A percentile compares a stretch with the other conserved stretches of the same genome.
phyloP scores from a whole-genome alignment of 2,797 vertebrate genomes.

The Lithobates pipiens region DNA sequence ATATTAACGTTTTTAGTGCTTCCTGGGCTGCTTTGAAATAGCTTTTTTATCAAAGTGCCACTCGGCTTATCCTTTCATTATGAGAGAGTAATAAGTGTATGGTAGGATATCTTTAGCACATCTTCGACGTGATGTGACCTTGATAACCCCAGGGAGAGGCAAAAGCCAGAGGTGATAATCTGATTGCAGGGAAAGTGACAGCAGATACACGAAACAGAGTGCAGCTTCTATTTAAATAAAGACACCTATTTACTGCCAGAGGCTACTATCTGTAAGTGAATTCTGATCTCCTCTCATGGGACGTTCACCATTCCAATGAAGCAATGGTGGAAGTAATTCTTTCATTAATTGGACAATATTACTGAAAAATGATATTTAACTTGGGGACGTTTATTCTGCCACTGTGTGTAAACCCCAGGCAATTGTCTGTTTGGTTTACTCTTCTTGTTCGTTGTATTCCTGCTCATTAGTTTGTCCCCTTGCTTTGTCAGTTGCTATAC shows the following conservation, averaged over 20 bases:
- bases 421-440: slow-evolving; percentile 1
- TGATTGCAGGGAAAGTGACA: slow-evolving; percentile 33
- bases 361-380: slow-evolving; percentile 40
- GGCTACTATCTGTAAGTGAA: slow-evolving; percentile 31
- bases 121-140: slow-evolving; percentile 39
- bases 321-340: slow-evolving; percentile 1
- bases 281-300: slow-evolving; percentile 26
- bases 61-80: slow-evolving; percentile 34
- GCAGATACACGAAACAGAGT: slow-evolving; percentile 29
- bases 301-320: slow-evolving; percentile 2
- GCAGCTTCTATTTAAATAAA: slow-evolving; percentile 16
- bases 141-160: slow-evolving; percentile 43
- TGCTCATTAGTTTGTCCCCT: slow-evolving; percentile 10
- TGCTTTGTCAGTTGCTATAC: not conserved
- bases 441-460: not conserved
- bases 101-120: slow-evolving; percentile 51
- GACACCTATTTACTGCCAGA: slow-evolving; percentile 29
- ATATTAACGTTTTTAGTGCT: slow-evolving; percentile 53
- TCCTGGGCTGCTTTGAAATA: slow-evolving; percentile 51
- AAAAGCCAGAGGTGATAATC: slow-evolving; percentile 43
- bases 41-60: slow-evolving; percentile 39
- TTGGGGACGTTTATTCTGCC: slow-evolving; percentile 32
- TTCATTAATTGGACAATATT: slow-evolving; percentile 33
- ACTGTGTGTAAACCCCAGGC: slow-evolving; percentile 30
- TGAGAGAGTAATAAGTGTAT: slow-evolving; percentile 41